Conservation (phyloP, 2,113 vertebrate genomes). For the Ciconia boyciana region DNA sequence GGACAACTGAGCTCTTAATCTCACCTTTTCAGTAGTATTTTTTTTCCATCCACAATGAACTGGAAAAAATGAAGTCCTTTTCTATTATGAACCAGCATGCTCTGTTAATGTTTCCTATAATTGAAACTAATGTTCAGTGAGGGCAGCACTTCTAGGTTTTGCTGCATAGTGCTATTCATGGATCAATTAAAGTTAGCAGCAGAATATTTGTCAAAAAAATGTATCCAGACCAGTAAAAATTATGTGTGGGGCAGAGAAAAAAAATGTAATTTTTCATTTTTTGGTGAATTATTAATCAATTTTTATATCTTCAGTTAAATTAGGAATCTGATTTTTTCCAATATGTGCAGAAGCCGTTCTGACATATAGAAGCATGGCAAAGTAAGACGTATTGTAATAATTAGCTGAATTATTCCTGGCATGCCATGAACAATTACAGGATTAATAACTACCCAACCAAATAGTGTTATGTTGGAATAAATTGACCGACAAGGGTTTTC, state of each 20-base stretch:
- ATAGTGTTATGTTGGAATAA: slow-evolving; percentile 77
- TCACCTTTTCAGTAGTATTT: background rate
- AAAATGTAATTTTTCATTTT: background rate
- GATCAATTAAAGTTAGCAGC: slow-evolving; percentile 53
- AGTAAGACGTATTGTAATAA: slow-evolving; percentile 81
- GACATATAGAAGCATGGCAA: slow-evolving; percentile 66
- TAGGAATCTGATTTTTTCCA: slow-evolving; percentile 44
- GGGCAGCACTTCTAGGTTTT: slow-evolving; percentile 5
- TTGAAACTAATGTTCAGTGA: slow-evolving; percentile 60
- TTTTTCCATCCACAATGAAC: background rate
- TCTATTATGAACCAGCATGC: background rate
- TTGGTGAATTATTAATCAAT: slow-evolving; percentile 57
- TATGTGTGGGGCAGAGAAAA: background rate
- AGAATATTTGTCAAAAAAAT: slow-evolving; percentile 54
- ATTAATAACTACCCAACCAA: slow-evolving; percentile 77
- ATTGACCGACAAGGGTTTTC: slow-evolving; percentile 79
- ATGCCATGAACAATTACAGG: slow-evolving; percentile 77
- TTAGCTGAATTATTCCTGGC: slow-evolving; percentile 81
- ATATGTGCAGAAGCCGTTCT: slow-evolving; percentile 53
- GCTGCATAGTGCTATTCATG: slow-evolving; percentile 9
- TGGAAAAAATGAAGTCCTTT: slow-evolving; percentile 9
- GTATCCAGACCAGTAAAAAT: background rate
- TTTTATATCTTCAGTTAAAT: slow-evolving; percentile 58
- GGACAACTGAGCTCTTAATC: slow-evolving; percentile 35
- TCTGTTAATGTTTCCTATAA: slow-evolving; percentile 38